phyloP scores from a whole-genome alignment of 1,140 invertebrate genomes.

The Trichoplusia ni region DNA sequence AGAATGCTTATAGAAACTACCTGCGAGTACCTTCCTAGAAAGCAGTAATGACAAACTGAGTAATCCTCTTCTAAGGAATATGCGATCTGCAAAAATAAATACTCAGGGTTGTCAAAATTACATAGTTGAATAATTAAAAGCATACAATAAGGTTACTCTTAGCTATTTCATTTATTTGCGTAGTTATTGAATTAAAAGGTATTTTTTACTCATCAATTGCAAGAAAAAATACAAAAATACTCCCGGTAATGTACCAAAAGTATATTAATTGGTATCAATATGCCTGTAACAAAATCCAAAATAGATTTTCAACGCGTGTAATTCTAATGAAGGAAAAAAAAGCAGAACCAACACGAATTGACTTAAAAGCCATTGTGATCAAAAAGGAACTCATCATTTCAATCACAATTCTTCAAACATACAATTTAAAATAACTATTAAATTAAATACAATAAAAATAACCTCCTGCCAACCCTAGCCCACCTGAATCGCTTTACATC shows the following conservation, averaged over 20 bases:
- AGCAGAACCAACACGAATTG: neutral
- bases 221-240: too few relatives aligned
- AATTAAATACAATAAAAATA: neutral
- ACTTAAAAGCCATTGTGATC: too few relatives aligned
- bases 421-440: neutral
- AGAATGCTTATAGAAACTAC: conserved; percentile 64
- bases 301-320: neutral
- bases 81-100: conserved; percentile 72
- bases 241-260: too few relatives aligned
- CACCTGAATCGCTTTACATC: conserved; percentile 49
- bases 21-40: conserved; percentile 74
- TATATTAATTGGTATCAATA: too few relatives aligned
- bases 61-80: conserved; percentile 77
- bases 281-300: too few relatives aligned
- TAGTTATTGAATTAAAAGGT: too few relatives aligned
- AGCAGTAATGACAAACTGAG: conserved; percentile 69
- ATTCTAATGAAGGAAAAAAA: neutral
- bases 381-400: too few relatives aligned
- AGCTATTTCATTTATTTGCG: too few relatives aligned
- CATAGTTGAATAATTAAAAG: too few relatives aligned
- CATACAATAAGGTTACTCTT: too few relatives aligned
- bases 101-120: conserved; percentile 58
- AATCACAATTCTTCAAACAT: neutral
- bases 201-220: too few relatives aligned
- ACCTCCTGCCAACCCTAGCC: conserved; percentile 52